phyloP scores from a whole-genome alignment of 2,888 invertebrate species.

The Pristionchus mayeri region DNA sequence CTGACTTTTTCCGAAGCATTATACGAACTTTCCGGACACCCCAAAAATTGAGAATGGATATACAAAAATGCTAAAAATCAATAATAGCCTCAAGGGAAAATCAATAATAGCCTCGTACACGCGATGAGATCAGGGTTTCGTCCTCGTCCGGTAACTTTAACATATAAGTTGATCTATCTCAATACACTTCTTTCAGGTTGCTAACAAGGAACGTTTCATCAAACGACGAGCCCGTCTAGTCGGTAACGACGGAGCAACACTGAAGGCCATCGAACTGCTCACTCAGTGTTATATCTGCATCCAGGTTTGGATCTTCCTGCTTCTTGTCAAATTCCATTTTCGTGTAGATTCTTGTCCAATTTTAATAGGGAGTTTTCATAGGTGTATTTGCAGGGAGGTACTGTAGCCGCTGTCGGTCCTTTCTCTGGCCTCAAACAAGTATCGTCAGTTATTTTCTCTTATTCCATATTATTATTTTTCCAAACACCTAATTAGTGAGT shows the following conservation, averaged over 20 bases:
- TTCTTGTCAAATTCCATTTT: background rate
- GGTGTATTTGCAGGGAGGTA: conserved; percentile 88
- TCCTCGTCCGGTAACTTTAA: too few species aligned
- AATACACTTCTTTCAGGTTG: conserved; percentile 51
- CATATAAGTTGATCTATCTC: background rate
- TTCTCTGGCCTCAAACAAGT: conserved; percentile 85
- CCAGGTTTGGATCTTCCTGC: conserved; percentile 54
- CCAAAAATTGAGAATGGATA: too few species aligned
- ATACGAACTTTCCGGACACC: too few species aligned
- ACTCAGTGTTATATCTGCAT: conserved; percentile 95
- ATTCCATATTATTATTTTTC: too few species aligned
- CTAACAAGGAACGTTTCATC: conserved; percentile 87
- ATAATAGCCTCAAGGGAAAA: too few species aligned
- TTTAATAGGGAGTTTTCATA: background rate
- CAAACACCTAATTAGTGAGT: too few species aligned
- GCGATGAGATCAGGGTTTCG: too few species aligned
- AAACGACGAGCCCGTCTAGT: conserved; percentile 94
- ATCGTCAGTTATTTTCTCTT: conserved; percentile 58
- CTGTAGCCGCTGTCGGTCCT: conserved; percentile 95
- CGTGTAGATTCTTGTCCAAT: background rate
- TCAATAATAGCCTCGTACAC: background rate
- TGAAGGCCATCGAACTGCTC: conserved; percentile 93
- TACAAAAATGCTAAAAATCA: too few species aligned
- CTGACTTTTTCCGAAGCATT: too few species aligned
- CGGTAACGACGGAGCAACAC: conserved; percentile 96